Evolutionary conservation across 2,113 vertebrate genomes (phyloP), one percentile per base, ranked within the genome.

Genomic region (Andinoacara biseriatus): DNA sequence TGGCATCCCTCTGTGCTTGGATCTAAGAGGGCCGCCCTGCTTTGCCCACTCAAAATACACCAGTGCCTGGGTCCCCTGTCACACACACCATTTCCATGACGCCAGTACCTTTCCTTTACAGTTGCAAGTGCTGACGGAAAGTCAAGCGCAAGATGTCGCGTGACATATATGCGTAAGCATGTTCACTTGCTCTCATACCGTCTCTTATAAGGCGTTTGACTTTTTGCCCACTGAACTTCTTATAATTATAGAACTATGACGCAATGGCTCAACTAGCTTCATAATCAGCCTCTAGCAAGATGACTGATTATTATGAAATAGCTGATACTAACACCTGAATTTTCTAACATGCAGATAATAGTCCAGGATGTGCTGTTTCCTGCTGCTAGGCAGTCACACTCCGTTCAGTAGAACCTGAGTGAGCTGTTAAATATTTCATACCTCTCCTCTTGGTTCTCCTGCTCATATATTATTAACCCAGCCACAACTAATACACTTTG

Each of bases 351-450:
- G 31, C 18, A 62, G 67, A 86, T 82, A 85, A 75, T 56, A 63
- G 87, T 77, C 67, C 38, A 63, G 38, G 72, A 69, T 76, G 67
- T 86, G 54, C 81, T 40, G 74, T 86, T 78, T 29, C n/a, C 72
- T 62, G 74, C 69, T 83, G 69, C 87, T 7, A 76, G 72, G 63
- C 63, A 81, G 79, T 87, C 85, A 77, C 40, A 33, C 46, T 59
- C 83, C 35, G 58, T 79, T 91, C 82, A 79, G 79, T 65, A 85
- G 80, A 92, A 92, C 91, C 91, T 63, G 82, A 94, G 90, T 86
- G 87, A 93, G 85, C 85, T 85, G 65, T 67, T 94, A 62, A 94
- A 94, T 94, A 94, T 94, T 94, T 94, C 54, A 93, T 94, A 67
- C 52, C 80, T 78, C 88, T 88, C 87, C 88, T 93, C 91, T 88